Conservation (phyloP, 2,113 vertebrate genomes). For the Aldabrachelys gigantea region DNA sequence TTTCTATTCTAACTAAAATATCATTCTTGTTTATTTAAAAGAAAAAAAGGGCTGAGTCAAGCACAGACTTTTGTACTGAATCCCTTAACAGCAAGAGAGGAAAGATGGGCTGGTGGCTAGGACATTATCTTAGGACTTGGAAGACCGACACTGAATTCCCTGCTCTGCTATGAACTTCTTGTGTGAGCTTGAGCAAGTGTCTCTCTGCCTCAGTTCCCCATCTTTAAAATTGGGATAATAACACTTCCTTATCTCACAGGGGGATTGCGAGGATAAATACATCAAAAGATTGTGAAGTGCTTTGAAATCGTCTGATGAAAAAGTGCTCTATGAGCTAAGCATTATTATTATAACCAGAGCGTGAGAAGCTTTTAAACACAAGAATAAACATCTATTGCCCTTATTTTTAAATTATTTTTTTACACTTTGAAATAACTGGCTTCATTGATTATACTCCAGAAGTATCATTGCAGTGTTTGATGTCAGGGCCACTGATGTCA, state of each 20-base stretch:
- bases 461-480: neutral
- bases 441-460: neutral
- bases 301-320: neutral
- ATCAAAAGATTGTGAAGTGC: neutral
- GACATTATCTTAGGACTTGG: neutral
- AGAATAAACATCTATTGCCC: neutral
- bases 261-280: neutral
- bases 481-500: neutral
- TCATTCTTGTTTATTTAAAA: neutral
- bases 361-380: accelerated
- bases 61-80: neutral
- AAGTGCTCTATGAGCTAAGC: neutral
- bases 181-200: neutral
- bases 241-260: neutral
- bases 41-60: neutral
- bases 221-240: neutral
- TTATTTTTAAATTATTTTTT: neutral
- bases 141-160: neutral
- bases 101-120: neutral
- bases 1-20: neutral
- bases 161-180: neutral
- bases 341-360: neutral
- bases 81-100: neutral
- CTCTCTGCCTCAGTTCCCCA: neutral
- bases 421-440: neutral